Evolutionary conservation across 2,797 vertebrate genomes (phyloP).

Genomic region (Hypotaenidia okinawae): DNA sequence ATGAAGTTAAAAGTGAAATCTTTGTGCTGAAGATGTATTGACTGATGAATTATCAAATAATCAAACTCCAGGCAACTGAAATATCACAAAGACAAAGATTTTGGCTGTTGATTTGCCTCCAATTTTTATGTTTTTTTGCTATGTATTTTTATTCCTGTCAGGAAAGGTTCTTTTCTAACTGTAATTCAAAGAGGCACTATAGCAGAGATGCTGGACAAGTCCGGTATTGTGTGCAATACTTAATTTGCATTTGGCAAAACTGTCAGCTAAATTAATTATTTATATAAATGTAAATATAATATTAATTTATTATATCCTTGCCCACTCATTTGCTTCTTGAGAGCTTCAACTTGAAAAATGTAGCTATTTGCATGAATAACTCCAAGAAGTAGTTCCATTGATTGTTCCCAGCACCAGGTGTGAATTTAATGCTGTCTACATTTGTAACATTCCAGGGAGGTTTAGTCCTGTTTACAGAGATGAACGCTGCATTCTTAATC

Average conservation of each 20-base stretch:
- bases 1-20: background rate
- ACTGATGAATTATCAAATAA: background rate
- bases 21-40: background rate
- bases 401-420: background rate
- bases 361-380: background rate
- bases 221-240: background rate
- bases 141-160: background rate
- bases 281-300: no score
- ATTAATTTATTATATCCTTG: background rate
- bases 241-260: background rate
- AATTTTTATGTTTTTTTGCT: background rate
- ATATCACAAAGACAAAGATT: background rate
- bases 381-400: background rate
- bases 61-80: background rate
- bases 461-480: background rate
- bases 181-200: background rate
- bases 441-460: background rate
- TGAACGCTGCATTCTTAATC: fast-evolving
- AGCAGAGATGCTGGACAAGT: background rate
- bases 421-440: background rate
- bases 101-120: background rate
- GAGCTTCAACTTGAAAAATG: background rate
- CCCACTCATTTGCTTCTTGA: background rate
- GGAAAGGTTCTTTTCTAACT: background rate
- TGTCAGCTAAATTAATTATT: background rate